A percentile compares a stretch with the other conserved stretches of the same genome.
phyloP scores from a whole-genome alignment of 2,113 vertebrate genomes.

The Myrmophylax atrothorax region DNA sequence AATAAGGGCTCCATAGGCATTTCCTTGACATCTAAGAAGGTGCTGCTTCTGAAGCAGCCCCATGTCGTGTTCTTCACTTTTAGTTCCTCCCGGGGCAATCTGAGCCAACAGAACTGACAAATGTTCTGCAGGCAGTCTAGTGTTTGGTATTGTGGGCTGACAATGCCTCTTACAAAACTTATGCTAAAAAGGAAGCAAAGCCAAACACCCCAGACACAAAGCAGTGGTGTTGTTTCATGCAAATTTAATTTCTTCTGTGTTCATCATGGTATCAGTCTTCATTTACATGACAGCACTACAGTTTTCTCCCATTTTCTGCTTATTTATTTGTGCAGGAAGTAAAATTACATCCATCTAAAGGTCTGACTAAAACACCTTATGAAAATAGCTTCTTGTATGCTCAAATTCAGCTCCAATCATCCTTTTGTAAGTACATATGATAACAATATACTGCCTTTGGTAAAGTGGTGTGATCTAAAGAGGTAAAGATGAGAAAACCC shows the following conservation, averaged over 20 bases:
- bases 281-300: background rate
- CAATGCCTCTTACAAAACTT: background rate
- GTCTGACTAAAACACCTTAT: background rate
- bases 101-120: background rate
- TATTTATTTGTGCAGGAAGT: background rate
- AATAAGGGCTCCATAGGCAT: background rate
- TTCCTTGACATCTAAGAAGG: background rate
- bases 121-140: background rate
- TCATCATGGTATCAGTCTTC: background rate
- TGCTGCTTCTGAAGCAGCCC: background rate
- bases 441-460: background rate
- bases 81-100: background rate
- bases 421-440: background rate
- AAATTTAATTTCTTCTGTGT: background rate
- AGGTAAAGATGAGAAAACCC: background rate
- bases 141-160: background rate
- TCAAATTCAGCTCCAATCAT: background rate
- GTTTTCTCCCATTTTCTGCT: background rate
- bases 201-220: background rate
- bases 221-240: background rate
- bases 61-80: background rate
- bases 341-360: background rate
- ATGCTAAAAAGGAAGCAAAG: background rate
- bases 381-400: background rate
- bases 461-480: background rate